Conservation (phyloP, 2,888 invertebrate genomes). For the Ormyrus thymus region DNA sequence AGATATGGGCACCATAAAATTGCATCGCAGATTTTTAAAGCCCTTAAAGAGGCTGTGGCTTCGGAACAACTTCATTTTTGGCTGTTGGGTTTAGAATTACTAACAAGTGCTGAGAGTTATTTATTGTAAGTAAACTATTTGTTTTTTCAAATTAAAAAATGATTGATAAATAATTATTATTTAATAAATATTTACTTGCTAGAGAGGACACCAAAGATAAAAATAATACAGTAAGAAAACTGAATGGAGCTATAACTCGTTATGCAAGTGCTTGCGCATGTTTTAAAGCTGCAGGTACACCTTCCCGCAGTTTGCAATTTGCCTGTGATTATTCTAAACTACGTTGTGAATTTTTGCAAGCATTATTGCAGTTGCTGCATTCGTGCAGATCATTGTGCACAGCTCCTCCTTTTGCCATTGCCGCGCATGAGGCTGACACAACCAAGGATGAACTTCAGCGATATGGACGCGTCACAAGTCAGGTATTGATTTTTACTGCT, state of each 20-base stretch:
- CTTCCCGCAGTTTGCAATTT: conserved; percentile 81
- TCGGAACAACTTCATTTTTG: conserved; percentile 94
- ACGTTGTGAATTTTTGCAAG: conserved; percentile 85
- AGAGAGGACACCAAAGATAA: conserved; percentile 13
- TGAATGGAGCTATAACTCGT: conserved; percentile 70
- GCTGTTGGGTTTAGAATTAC: conserved; percentile 86
- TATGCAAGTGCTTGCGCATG: conserved; percentile 73
- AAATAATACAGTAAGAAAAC: conserved; percentile 67
- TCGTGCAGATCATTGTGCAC: conserved; percentile 87
- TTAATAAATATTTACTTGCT: conserved; percentile 6
- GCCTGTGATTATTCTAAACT: conserved; percentile 87
- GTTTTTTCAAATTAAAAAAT: background rate
- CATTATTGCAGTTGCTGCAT: conserved; percentile 80
- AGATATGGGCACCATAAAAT: conserved; percentile 89
- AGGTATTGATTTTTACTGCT: conserved; percentile 72
- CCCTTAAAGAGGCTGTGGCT: conserved; percentile 83
- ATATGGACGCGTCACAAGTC: conserved; percentile 87
- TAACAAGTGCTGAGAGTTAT: conserved; percentile 84
- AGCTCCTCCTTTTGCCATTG: conserved; percentile 95
- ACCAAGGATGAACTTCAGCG: conserved; percentile 86
- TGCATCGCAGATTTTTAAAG: conserved; percentile 81
- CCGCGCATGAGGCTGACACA: conserved; percentile 86
- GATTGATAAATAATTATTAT: background rate
- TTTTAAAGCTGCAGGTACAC: conserved; percentile 82
- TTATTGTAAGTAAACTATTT: conserved; percentile 74